These are phyloP conservation scores for Picathartes gymnocephalus DNA, from an alignment of 2,113 vertebrate genomes.

Conservation along the genomic window DNA sequence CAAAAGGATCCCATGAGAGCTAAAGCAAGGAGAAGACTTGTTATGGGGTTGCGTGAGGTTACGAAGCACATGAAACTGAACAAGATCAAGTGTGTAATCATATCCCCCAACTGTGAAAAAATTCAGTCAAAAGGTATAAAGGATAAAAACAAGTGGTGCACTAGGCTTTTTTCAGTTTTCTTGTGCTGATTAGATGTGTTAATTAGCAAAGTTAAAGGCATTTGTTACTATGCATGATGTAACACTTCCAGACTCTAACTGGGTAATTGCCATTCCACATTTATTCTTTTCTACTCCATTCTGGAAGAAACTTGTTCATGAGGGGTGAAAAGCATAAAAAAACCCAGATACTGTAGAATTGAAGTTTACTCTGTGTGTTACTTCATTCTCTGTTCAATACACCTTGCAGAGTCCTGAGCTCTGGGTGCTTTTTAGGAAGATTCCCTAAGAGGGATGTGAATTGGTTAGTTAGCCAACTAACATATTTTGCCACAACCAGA, in stretches of 20 bases:
- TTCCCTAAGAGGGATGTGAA: background rate
- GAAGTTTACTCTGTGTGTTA: background rate
- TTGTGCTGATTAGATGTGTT: background rate
- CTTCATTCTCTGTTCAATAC: background rate
- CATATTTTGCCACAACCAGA: background rate
- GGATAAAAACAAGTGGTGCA: background rate
- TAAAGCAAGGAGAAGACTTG: conserved; percentile 90
- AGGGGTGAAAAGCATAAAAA: background rate
- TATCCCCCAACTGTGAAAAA: conserved; percentile 99
- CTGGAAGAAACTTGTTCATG: background rate
- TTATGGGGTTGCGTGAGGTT: conserved; percentile 96
- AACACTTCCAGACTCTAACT: background rate
- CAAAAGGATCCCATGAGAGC: conserved; percentile 94
- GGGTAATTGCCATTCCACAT: background rate
- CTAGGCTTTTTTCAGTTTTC: background rate
- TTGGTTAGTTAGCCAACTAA: background rate
- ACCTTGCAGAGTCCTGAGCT: background rate
- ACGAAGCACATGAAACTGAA: conserved; percentile 97
- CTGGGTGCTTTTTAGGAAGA: background rate
- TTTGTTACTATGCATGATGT: background rate
- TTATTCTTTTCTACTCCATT: background rate
- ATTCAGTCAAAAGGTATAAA: conserved; percentile 93
- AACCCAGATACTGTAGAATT: background rate
- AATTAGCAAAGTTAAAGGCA: background rate
- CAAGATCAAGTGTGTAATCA: conserved; percentile 97